Evolutionary conservation across 2,797 vertebrate genomes (phyloP).

Genomic region (Thalassophryne amazonica): DNA sequence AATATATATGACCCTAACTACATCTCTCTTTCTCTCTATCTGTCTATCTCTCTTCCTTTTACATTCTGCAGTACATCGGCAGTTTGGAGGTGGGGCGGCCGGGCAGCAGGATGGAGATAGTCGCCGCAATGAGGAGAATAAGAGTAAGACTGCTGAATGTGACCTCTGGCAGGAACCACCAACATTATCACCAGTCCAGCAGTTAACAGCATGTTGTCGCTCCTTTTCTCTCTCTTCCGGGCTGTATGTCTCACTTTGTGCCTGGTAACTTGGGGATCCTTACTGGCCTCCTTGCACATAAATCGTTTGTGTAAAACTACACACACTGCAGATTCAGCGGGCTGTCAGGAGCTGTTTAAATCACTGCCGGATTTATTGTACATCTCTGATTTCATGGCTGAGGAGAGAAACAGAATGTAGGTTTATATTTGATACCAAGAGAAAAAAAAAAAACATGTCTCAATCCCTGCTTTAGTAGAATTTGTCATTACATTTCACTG

Average conservation of each 20-base stretch:
- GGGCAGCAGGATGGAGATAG: conserved; percentile 95
- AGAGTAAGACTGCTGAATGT: conserved; percentile 80
- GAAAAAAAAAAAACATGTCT: conserved; percentile 4
- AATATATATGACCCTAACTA: no score
- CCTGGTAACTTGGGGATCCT: background rate
- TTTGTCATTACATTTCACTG: conserved; percentile 26
- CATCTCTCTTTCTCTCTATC: no score
- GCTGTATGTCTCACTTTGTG: conserved; percentile 15
- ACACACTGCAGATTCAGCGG: conserved; percentile 31
- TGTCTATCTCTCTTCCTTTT: conserved; percentile 14
- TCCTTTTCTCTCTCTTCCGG: background rate
- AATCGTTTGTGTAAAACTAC: conserved; percentile 15
- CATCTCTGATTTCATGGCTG: conserved; percentile 17
- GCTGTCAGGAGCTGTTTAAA: conserved; percentile 40
- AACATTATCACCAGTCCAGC: background rate
- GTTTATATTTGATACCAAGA: conserved; percentile 9
- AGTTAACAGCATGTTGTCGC: background rate
- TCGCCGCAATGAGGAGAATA: conserved; percentile 95
- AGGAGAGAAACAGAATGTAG: conserved; percentile 7
- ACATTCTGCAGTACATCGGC: conserved; percentile 87
- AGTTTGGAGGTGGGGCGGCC: conserved; percentile 95
- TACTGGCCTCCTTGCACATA: background rate
- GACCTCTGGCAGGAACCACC: background rate
- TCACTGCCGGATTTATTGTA: conserved; percentile 19
- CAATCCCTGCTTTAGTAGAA: background rate